Conservation (phyloP, 2,888 invertebrate genomes). For the Parnassius mnemosyne region DNA sequence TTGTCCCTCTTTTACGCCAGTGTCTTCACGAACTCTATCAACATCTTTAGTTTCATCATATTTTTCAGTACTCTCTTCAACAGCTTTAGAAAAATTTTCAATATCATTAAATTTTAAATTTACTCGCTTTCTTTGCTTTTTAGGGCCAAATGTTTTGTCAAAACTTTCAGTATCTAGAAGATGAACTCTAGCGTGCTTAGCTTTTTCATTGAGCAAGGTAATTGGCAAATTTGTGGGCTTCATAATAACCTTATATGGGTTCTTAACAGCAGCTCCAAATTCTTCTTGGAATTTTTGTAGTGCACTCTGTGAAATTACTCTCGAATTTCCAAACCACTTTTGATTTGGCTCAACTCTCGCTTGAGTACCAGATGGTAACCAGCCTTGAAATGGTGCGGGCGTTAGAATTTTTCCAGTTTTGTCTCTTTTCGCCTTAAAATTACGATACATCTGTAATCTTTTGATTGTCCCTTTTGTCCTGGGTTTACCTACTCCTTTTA, state of each 20-base stretch:
- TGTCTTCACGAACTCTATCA: conserved; percentile 90
- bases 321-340: conserved; percentile 99
- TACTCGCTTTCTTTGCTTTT: conserved; percentile 94
- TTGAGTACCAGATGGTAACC: conserved; percentile 91
- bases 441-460: conserved; percentile 98
- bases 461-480: conserved; percentile 97
- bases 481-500: conserved; percentile 91
- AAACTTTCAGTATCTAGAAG: conserved; percentile 97
- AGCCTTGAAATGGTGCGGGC: conserved; percentile 97
- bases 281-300: conserved; percentile 96
- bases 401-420: conserved; percentile 93
- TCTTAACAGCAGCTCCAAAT: conserved; percentile 95
- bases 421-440: conserved; percentile 97
- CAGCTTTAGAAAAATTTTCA: conserved; percentile 87
- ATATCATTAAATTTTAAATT: conserved; percentile 88
- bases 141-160: conserved; percentile 96
- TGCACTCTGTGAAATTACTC: conserved; percentile 96
- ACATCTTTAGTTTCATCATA: conserved; percentile 92
- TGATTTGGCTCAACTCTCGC: conserved; percentile 98
- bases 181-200: conserved; percentile 95
- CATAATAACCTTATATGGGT: conserved; percentile 99
- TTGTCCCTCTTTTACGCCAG: conserved; percentile 88
- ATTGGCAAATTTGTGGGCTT: conserved; percentile 96
- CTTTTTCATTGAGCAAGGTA: conserved; percentile 94
- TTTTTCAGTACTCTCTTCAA: conserved; percentile 84